These are phyloP conservation scores for Margarornis squamiger DNA, from an alignment of 2,797 vertebrate species.

Conservation along the genomic window DNA sequence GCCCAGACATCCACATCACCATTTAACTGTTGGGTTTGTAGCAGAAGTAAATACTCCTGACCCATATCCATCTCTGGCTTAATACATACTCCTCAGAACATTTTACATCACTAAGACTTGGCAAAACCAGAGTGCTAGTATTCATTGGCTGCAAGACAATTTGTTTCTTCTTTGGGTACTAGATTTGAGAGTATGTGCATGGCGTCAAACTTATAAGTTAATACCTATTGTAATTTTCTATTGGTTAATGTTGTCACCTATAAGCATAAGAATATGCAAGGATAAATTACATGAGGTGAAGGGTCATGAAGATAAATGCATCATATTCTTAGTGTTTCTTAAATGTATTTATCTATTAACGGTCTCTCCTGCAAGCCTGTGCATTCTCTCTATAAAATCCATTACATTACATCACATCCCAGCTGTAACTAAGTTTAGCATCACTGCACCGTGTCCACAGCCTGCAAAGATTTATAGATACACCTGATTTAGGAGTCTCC, in stretches of 20 bases:
- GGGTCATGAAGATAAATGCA: not conserved
- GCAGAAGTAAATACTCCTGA: not conserved
- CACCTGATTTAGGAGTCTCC: not conserved
- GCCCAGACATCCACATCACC: not conserved
- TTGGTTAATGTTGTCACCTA: not conserved
- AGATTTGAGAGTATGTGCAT: not conserved
- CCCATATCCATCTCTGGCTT: not conserved
- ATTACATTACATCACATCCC: not conserved
- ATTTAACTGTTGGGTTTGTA: not conserved
- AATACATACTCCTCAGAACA: not conserved
- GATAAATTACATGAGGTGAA: not conserved
- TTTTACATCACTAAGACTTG: not conserved
- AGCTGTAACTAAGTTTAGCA: not conserved
- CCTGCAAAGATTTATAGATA: not conserved
- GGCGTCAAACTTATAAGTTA: not conserved
- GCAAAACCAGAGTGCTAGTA: not conserved
- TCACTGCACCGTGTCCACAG: not conserved
- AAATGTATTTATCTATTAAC: not conserved
- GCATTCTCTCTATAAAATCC: not conserved
- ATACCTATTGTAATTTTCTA: not conserved
- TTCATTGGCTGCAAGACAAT: not conserved
- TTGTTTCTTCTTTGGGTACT: not conserved
- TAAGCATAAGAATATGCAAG: fast-evolving
- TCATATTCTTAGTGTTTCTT: not conserved
- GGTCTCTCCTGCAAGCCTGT: not conserved